These are phyloP conservation scores for Leucoraja ocellata DNA, from an alignment of 2,797 vertebrate species.

Conservation along the genomic window DNA sequence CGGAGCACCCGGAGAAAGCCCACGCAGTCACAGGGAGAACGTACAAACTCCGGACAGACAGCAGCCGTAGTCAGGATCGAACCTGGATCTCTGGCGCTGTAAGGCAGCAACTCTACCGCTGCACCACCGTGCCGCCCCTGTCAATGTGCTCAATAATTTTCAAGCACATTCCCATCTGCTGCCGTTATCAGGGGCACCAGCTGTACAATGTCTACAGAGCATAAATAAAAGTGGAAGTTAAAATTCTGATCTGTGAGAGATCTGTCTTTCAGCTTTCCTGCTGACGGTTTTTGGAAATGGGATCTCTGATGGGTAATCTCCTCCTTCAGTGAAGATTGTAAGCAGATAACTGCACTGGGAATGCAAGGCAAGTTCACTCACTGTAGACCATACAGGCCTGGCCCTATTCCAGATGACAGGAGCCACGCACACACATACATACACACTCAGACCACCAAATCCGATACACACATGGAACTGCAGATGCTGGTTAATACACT, in stretches of 20 bases:
- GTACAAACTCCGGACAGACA: no score
- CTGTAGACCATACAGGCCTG: not conserved
- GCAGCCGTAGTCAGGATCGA: no score
- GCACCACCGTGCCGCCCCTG: not conserved
- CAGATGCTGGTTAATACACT: no score
- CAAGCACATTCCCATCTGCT: not conserved
- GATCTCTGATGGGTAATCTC: not conserved
- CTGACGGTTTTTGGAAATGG: not conserved
- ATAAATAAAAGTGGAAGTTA: not conserved
- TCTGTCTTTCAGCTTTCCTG: not conserved
- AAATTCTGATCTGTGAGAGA: not conserved
- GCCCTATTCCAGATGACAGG: not conserved
- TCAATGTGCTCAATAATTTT: not conserved
- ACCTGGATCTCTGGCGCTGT: no score
- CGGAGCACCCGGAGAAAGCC: no score
- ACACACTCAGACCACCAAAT: not conserved
- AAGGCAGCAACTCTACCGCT: no score
- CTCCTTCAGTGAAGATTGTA: not conserved
- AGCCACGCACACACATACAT: not conserved
- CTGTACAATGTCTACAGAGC: not conserved
- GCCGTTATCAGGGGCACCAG: not conserved
- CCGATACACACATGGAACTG: no score
- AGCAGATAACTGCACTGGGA: not conserved
- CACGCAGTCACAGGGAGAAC: no score
- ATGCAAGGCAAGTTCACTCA: not conserved